Evolutionary conservation across 2,797 vertebrate genomes (phyloP).

Genomic region (Hipposideros larvatus): DNA sequence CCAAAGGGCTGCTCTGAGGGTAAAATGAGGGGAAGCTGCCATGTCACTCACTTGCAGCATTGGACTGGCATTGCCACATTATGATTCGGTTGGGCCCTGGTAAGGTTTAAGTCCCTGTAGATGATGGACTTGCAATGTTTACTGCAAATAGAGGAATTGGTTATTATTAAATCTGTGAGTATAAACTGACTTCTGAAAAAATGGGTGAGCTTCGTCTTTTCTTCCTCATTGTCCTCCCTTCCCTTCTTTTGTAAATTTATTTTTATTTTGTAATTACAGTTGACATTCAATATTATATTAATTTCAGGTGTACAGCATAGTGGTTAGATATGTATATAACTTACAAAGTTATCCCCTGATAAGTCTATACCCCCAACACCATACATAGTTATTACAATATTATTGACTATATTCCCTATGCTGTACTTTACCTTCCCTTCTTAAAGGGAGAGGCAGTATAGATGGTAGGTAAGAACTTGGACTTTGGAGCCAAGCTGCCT

Average conservation of each 20-base stretch:
- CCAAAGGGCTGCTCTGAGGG: background rate
- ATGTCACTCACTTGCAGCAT: rapidly evolving
- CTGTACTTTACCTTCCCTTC: background rate
- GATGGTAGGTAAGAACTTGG: background rate
- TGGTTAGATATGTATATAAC: too few species aligned
- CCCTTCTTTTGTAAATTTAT: background rate
- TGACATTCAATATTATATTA: too few species aligned
- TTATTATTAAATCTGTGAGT: background rate
- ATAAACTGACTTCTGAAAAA: background rate
- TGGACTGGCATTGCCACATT: background rate
- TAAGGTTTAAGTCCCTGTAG: background rate
- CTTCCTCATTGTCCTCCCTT: background rate
- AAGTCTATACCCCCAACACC: too few species aligned
- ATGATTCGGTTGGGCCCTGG: too few species aligned
- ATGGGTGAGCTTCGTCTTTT: background rate
- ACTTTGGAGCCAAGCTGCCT: slow-evolving; percentile 33
- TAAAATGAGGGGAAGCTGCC: background rate
- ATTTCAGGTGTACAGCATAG: too few species aligned
- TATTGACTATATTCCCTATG: too few species aligned
- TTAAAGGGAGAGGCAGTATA: background rate
- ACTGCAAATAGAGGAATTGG: background rate
- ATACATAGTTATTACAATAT: too few species aligned
- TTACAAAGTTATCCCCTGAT: too few species aligned
- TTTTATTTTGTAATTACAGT: too few species aligned
- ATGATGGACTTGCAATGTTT: background rate